A percentile compares a stretch with the other conserved stretches of the same genome.
phyloP scores from a whole-genome alignment of 2,113 vertebrate genomes.

The Lampris megalopsis region DNA sequence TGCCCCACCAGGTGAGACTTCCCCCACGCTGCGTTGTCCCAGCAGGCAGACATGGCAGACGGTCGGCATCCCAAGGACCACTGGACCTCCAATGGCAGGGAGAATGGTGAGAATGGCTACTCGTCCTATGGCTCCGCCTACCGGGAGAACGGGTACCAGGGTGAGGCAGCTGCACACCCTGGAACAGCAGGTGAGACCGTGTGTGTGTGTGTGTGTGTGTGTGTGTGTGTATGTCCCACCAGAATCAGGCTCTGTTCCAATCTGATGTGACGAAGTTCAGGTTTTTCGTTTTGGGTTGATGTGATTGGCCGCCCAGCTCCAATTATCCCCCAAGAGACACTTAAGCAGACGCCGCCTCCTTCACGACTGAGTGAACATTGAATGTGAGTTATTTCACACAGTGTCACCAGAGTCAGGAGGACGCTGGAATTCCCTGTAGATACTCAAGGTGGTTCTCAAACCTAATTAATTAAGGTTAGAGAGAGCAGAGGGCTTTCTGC shows the following conservation, averaged over 20 bases:
- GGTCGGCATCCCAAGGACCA: slow-evolving; percentile 73
- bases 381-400: slow-evolving; percentile 4
- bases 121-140: slow-evolving; percentile 68
- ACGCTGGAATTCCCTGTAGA: background rate
- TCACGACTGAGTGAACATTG: slow-evolving; percentile 15
- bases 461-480: background rate
- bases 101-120: slow-evolving; percentile 76
- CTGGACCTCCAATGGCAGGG: slow-evolving; percentile 74
- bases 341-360: background rate
- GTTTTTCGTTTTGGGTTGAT: slow-evolving; percentile 16
- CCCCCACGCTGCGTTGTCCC: slow-evolving; percentile 43
- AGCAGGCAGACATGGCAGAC: slow-evolving; percentile 78
- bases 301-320: slow-evolving; percentile 21
- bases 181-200: slow-evolving; percentile 58
- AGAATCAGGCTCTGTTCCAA: too few species aligned
- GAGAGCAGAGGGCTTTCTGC: too few species aligned
- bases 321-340: slow-evolving; percentile 18
- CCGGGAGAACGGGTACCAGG: slow-evolving; percentile 75
- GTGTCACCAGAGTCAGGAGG: background rate
- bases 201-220: background rate
- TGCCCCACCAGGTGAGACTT: slow-evolving; percentile 45
- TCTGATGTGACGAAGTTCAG: too few species aligned
- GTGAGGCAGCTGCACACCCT: slow-evolving; percentile 57
- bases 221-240: slow-evolving; percentile 27
- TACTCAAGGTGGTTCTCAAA: background rate